phyloP scores from a whole-genome alignment of 2,797 vertebrate genomes.

The Anguilla obscura region DNA sequence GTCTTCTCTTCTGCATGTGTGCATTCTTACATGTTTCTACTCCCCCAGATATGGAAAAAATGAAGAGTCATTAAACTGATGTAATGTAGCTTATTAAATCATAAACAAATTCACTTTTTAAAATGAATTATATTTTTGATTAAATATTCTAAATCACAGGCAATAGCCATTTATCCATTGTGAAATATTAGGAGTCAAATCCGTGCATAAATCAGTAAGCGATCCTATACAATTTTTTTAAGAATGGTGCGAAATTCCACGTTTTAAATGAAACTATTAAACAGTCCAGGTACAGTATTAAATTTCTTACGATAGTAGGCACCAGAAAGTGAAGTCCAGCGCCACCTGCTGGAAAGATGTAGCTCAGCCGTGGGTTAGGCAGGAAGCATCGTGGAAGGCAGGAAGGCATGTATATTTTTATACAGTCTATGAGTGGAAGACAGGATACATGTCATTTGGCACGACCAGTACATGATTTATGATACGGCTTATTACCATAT shows the following conservation, averaged over 20 bases:
- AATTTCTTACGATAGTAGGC: neutral
- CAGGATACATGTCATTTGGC: neutral
- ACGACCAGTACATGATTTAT: neutral
- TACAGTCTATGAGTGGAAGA: too few species aligned
- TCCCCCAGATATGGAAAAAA: neutral
- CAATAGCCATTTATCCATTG: neutral
- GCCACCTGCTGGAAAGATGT: constrained; percentile 3
- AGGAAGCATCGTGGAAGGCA: neutral
- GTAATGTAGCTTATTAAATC: too few species aligned
- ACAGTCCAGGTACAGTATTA: neutral
- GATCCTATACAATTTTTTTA: neutral
- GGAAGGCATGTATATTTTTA: too few species aligned
- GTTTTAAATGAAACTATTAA: neutral
- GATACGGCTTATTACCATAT: neutral
- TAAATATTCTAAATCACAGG: neutral
- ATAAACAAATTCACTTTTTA: neutral
- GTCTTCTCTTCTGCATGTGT: neutral
- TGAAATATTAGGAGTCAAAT: constrained; percentile 6
- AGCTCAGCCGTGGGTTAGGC: neutral
- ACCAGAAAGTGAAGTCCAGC: neutral
- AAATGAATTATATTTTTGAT: neutral
- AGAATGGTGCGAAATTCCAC: neutral
- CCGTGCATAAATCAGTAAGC: neutral
- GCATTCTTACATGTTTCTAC: neutral
- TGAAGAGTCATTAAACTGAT: neutral